phyloP scores from a whole-genome alignment of 2,888 invertebrate species.

The Tridacna gigas region DNA sequence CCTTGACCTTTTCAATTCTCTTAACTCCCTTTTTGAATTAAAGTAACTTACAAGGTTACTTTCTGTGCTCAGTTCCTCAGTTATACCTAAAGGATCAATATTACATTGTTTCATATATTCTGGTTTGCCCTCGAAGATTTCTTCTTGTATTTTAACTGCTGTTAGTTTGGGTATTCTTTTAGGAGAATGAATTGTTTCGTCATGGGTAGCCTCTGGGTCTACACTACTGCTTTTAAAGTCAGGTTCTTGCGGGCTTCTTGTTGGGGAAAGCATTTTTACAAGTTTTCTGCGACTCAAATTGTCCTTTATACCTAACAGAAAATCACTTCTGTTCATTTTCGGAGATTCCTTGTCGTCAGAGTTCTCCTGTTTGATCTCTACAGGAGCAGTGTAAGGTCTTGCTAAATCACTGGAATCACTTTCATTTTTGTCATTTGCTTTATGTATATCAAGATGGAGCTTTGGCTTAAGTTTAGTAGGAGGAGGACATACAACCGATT shows the following conservation, averaged over 20 bases:
- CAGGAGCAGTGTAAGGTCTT: conserved; percentile 15
- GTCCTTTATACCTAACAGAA: conserved; percentile 51
- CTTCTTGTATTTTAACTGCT: conserved; percentile 63
- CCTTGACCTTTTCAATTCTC: conserved; percentile 28
- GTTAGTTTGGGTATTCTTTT: conserved; percentile 59
- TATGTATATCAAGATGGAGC: conserved; percentile 6
- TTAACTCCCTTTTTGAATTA: not conserved
- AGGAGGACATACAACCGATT: not conserved
- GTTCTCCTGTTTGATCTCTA: not conserved
- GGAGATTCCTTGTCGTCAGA: not conserved
- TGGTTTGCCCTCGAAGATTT: conserved; percentile 56
- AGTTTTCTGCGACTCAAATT: conserved; percentile 45
- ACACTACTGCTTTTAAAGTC: not conserved
- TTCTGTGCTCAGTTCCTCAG: not conserved
- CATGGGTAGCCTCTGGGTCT: not conserved
- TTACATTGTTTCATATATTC: conserved; percentile 45
- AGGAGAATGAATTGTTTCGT: conserved; percentile 9
- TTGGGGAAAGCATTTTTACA: conserved; percentile 22
- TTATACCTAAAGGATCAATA: conserved; percentile 9
- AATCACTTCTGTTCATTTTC: conserved; percentile 33
- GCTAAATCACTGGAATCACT: not conserved
- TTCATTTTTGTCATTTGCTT: not conserved
- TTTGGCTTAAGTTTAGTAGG: conserved; percentile 12
- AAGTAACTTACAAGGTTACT: not conserved
- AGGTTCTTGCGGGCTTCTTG: not conserved